Base-by-base conservation (phyloP, 2,888 invertebrate genomes). In the Diarsia rubi region DNA sequence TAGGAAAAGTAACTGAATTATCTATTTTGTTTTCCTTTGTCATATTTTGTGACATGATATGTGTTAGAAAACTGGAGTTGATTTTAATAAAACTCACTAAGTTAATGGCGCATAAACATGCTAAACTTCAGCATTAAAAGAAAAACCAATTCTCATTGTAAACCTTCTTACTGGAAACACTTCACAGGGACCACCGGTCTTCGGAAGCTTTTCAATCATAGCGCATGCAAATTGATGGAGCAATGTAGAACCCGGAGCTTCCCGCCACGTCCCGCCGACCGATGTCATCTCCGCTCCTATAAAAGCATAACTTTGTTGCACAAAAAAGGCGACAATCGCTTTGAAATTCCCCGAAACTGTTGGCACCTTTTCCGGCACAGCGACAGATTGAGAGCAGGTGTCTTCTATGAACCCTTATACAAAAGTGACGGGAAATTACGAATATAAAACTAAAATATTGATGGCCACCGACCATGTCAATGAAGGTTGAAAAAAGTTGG, bases 211-310 rank as follows among this genome's bases (percentile, higher is more conserved):
- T 90, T 90, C 88, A 90, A 90, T 90, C 87, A 88, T 85, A 81
- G 83, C 78, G 84, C 87, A 89, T 88, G 91, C 89, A 92, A 92
- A 92, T 92, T 88, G 89, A 87, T 88, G 85, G 67, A 75, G 86
- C 87, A 87, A 88, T 88, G 83, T 81, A 78, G 44, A 37, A 31
- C 52, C 44, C 47, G 42, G 45, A 11, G 5, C 21, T 11, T 42
- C n/a, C 42, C 62, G 42, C 42, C 37, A 31, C 60, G n/a, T 62
- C 42, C n/a, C 42, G 37, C 37, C 37, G 19, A 54, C 44, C 65
- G 42, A 47, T 65, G 73, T 52, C 83, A 69, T 83, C 66, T 59
- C 81, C 37, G 60, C 19, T 45, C 44, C 24, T 31, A 42, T 62
- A 16, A n/a, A 16, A 37, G 5, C 60, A n/a, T 79, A 79, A 80